Conservation (phyloP, 2,888 invertebrate species). For the Hypomecis atomaria region DNA sequence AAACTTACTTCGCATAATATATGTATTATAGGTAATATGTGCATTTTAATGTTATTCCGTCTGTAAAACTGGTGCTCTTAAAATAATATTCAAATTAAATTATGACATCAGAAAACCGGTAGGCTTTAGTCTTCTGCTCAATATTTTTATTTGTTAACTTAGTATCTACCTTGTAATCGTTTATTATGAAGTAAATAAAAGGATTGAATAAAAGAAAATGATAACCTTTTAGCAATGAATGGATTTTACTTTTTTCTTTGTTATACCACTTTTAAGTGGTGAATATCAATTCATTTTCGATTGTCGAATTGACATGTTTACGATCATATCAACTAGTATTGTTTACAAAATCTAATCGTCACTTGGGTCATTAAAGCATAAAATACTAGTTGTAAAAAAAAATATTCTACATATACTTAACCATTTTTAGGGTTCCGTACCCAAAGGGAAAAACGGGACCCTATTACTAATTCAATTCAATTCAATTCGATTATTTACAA, state of each 20-base stretch:
- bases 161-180: slow-evolving; percentile 1
- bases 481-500: too few relatives aligned
- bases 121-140: slow-evolving; percentile 1
- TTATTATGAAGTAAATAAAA: not conserved
- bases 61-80: slow-evolving; percentile 16
- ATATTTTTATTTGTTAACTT: not conserved
- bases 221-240: not conserved
- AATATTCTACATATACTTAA: too few relatives aligned
- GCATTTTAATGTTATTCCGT: slow-evolving; percentile 16
- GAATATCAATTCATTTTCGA: not conserved
- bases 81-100: slow-evolving; percentile 16
- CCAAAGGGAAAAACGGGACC: too few relatives aligned
- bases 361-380: too few relatives aligned
- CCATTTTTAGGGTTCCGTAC: too few relatives aligned
- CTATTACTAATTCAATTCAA: too few relatives aligned
- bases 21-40: slow-evolving; percentile 1
- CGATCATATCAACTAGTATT: too few relatives aligned
- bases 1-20: slow-evolving; percentile 4
- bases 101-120: slow-evolving; percentile 22
- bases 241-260: too few relatives aligned
- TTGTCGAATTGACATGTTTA: too few relatives aligned
- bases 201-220: not conserved
- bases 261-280: not conserved
- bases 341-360: too few relatives aligned
- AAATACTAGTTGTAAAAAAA: too few relatives aligned